Percentiles rank a stretch among this genome's conserved stretches.
These are phyloP conservation scores for Mus spretus DNA, from an alignment of 2,797 vertebrate species.

Conservation along the genomic window DNA sequence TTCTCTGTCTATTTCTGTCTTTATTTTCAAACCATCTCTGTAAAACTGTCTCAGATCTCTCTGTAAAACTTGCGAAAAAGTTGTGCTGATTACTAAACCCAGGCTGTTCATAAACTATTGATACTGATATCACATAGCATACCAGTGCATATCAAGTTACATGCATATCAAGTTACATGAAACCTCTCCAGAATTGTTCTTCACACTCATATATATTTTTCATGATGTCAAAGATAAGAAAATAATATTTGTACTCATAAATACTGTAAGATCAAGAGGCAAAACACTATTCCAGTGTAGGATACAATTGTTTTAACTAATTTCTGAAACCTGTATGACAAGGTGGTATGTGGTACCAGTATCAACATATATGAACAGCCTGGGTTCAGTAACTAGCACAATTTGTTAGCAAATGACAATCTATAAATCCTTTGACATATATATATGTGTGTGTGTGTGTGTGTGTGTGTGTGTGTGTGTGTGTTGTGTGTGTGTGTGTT, in stretches of 20 bases:
- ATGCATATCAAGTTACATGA: background rate
- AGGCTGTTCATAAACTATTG: too few species aligned
- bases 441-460: too few species aligned
- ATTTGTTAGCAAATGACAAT: background rate
- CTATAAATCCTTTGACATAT: background rate
- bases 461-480: too few species aligned
- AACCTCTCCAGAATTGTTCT: background rate
- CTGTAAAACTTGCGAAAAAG: too few species aligned
- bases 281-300: too few species aligned
- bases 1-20: background rate
- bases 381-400: background rate
- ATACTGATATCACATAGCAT: too few species aligned
- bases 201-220: background rate
- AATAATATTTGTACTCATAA: background rate
- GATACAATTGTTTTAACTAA: background rate
- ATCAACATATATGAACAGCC: too few species aligned
- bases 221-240: background rate
- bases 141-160: too few species aligned
- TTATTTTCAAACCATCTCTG: background rate
- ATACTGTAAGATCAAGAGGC: background rate
- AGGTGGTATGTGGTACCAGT: too few species aligned
- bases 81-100: too few species aligned
- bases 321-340: background rate
- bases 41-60: background rate
- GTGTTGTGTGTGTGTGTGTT: too few species aligned